These are phyloP conservation scores for Festucalex cinctus DNA, from an alignment of 2,113 vertebrate genomes.

Conservation along the genomic window DNA sequence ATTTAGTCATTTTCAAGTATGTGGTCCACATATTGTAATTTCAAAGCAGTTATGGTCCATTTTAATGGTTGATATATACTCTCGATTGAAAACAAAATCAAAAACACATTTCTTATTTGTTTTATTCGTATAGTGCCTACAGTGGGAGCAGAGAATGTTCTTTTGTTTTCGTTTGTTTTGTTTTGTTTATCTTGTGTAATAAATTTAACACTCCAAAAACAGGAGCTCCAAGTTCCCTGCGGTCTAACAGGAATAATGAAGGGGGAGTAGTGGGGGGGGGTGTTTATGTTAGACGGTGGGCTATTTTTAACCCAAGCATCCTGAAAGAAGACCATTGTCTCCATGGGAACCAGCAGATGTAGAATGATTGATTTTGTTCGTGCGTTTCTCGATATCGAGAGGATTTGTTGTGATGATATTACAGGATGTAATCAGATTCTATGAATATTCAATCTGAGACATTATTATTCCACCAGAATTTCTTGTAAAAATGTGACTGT, in stretches of 20 bases:
- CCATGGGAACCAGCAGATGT: slow-evolving; percentile 64
- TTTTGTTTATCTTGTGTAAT: neutral
- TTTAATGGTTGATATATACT: slow-evolving; percentile 1
- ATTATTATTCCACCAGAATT: neutral
- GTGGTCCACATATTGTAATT: neutral
- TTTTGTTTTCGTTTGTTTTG: neutral
- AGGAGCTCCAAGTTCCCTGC: slow-evolving; percentile 3
- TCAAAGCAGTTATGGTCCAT: neutral
- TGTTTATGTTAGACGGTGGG: slow-evolving; percentile 35
- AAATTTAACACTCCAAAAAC: neutral
- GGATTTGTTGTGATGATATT: neutral
- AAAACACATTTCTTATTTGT: neutral
- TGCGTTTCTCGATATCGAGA: neutral
- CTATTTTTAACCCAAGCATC: slow-evolving; percentile 73
- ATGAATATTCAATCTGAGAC: neutral
- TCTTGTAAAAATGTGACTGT: neutral
- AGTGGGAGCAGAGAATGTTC: neutral
- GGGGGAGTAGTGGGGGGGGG: slow-evolving; percentile 36
- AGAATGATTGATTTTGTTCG: slow-evolving; percentile 11
- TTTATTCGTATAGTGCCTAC: neutral
- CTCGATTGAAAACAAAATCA: neutral
- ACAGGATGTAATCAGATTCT: neutral
- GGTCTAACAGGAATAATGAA: slow-evolving; percentile 24
- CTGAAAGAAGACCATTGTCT: slow-evolving; percentile 66
- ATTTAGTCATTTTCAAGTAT: neutral